Evolutionary conservation across 92 coral and sea anemone species (phyloP).

Genomic region (Phenganax stokvisi): DNA sequence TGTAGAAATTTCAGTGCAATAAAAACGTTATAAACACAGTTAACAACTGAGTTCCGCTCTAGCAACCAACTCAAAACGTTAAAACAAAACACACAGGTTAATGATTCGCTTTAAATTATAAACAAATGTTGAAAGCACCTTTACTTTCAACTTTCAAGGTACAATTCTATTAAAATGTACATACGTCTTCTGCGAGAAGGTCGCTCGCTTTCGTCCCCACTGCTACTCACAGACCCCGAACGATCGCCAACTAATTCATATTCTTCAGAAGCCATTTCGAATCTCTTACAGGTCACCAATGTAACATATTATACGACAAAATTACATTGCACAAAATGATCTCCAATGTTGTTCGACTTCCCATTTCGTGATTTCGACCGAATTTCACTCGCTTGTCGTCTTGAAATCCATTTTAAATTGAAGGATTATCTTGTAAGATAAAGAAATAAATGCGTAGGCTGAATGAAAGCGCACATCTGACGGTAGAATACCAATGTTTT

Average conservation of each 20-base stretch:
- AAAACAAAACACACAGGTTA: too few relatives aligned
- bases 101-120: too few relatives aligned
- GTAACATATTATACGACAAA: not conserved
- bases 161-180: not conserved
- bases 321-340: not conserved
- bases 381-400: not conserved
- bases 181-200: conserved; percentile 5
- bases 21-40: not conserved
- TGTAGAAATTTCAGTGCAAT: too few relatives aligned
- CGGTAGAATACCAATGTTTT: not conserved
- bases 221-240: conserved; percentile 9
- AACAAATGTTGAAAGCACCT: too few relatives aligned
- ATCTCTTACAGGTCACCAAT: not conserved
- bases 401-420: not conserved
- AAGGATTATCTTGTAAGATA: not conserved
- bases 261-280: conserved; percentile 16
- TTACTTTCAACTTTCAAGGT: not conserved
- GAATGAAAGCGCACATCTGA: conserved; percentile 17
- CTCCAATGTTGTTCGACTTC: not conserved
- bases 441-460: not conserved
- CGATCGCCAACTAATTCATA: conserved; percentile 27
- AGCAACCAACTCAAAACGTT: not conserved
- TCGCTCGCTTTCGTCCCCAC: conserved; percentile 8
- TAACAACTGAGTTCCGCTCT: conserved; percentile 11
- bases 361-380: not conserved